A percentile compares a stretch with the other conserved stretches of the same genome.
These are phyloP conservation scores for Stenurella melanura DNA, from an alignment of 2,888 invertebrate genomes.

Conservation along the genomic window DNA sequence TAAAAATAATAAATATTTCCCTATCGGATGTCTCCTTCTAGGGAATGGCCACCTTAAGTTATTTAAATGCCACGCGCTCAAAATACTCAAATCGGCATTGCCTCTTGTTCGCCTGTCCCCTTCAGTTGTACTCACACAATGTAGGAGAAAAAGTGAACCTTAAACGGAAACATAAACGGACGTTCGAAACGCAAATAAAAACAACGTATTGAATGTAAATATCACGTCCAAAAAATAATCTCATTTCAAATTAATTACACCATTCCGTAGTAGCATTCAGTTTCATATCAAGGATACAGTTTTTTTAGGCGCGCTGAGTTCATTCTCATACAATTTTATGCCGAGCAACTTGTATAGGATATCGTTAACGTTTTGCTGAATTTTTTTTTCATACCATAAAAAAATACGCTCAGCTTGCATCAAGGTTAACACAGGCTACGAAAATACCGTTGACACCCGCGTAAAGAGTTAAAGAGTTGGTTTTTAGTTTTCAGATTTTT, in stretches of 20 bases:
- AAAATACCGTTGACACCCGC: constrained; percentile 7
- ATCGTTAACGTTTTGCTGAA: constrained; percentile 20
- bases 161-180: constrained; percentile 35
- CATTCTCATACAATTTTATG: constrained; percentile 16
- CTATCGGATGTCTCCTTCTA: too few relatives aligned
- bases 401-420: not conserved
- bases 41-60: too few relatives aligned
- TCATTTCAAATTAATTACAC: constrained; percentile 32
- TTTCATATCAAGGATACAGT: constrained; percentile 22
- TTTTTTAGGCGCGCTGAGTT: constrained; percentile 17
- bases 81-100: too few relatives aligned
- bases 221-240: constrained; percentile 32
- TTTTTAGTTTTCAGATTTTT: constrained; percentile 12
- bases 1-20: too few relatives aligned
- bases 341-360: constrained; percentile 21
- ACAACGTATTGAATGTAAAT: constrained; percentile 7
- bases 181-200: constrained; percentile 12
- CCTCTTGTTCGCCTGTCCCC: too few relatives aligned
- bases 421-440: constrained; percentile 12
- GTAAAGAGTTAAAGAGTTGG: constrained; percentile 7
- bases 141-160: not conserved
- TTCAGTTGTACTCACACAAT: not conserved
- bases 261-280: constrained; percentile 23
- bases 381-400: constrained; percentile 9
- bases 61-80: too few relatives aligned